phyloP scores from a whole-genome alignment of 2,888 invertebrate species.

The Tenthredo scrophulariae region DNA sequence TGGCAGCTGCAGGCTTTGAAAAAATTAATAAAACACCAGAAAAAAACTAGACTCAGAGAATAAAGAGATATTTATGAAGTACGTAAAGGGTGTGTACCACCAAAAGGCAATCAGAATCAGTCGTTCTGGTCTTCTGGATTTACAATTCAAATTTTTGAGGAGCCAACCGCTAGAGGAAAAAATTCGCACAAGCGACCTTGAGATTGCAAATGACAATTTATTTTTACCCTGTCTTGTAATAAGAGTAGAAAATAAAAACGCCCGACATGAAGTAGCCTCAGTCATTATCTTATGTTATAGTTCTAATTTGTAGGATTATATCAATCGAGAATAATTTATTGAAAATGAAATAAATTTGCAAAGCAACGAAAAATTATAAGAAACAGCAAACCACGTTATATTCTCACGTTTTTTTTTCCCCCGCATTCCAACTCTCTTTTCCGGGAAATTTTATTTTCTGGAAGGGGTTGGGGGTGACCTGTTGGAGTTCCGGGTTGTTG shows the following conservation, averaged over 20 bases:
- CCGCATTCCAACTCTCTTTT: neutral
- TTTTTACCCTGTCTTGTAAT: neutral
- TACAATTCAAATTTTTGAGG: slow-evolving; percentile 34
- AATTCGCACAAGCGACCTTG: slow-evolving; percentile 29
- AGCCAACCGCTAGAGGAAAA: neutral
- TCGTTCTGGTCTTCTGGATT: slow-evolving; percentile 23
- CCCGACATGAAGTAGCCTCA: neutral
- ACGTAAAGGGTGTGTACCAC: neutral
- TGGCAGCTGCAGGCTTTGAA: neutral
- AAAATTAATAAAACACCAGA: neutral
- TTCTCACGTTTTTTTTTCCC: neutral
- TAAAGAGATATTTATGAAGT: slow-evolving; percentile 22
- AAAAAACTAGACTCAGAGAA: neutral
- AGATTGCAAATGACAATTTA: slow-evolving; percentile 25
- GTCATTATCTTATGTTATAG: neutral
- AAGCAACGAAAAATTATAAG: neutral
- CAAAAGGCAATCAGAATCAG: slow-evolving; percentile 35
- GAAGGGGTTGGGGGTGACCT: neutral
- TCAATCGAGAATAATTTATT: neutral
- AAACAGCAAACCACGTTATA: neutral
- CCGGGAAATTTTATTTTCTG: neutral
- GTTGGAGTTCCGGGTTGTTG: neutral
- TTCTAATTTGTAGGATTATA: neutral
- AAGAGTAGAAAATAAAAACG: neutral
- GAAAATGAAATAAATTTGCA: neutral